These are phyloP conservation scores for Delichon dasypus DNA, from an alignment of 2,797 vertebrate genomes.

Conservation along the genomic window DNA sequence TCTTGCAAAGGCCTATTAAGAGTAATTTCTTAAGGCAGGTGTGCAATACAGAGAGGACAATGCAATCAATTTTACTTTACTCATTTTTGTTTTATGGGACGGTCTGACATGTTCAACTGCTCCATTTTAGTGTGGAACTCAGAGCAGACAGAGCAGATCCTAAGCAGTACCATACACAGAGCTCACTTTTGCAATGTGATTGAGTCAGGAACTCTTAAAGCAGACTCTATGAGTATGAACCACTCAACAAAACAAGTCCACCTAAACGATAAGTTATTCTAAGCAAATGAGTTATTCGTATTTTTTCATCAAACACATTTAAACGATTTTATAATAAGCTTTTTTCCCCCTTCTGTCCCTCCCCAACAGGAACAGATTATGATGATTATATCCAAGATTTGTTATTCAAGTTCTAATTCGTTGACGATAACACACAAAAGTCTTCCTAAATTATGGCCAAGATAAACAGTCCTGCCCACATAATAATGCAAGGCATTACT, in stretches of 20 bases:
- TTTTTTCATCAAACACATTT: neutral
- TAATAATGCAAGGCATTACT: conserved; percentile 39
- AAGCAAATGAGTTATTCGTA: neutral
- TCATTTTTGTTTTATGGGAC: neutral
- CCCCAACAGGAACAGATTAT: neutral
- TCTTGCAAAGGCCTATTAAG: neutral
- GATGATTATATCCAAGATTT: neutral
- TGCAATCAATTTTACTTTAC: neutral
- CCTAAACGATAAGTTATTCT: neutral
- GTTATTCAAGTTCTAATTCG: conserved; percentile 7
- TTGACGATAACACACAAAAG: conserved; percentile 12
- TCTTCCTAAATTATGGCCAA: conserved; percentile 32
- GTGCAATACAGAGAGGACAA: neutral
- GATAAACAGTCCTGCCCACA: conserved; percentile 25
- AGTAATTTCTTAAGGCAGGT: neutral
- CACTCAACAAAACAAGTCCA: neutral
- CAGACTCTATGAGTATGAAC: neutral
- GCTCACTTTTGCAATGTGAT: neutral
- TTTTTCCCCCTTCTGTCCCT: neutral
- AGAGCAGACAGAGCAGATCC: neutral
- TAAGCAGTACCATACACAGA: neutral
- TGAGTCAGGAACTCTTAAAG: neutral
- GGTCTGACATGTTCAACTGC: neutral
- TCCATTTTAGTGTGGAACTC: neutral
- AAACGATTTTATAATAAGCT: neutral